Evolutionary conservation across 2,113 vertebrate species (phyloP).

Genomic region (Crotalus viridis): DNA sequence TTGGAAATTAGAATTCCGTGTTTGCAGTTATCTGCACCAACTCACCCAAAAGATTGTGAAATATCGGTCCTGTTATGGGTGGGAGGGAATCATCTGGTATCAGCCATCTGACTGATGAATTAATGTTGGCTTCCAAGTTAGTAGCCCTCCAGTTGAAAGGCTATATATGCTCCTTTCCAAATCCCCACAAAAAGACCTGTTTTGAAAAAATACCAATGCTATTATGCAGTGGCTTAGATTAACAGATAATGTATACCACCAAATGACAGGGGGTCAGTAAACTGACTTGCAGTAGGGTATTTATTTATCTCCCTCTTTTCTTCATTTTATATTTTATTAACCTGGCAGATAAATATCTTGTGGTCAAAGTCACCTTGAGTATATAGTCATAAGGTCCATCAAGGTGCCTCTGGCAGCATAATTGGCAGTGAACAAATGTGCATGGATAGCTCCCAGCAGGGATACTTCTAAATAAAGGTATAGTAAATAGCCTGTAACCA

Average conservation of each 20-base stretch:
- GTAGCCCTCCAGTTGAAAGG: not conserved
- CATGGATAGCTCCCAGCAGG: conserved; percentile 33
- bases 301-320: not conserved
- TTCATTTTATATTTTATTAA: conserved; percentile 35
- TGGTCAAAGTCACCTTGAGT: conserved; percentile 41
- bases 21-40: not conserved
- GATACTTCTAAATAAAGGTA: conserved; percentile 30
- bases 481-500: conserved; percentile 25
- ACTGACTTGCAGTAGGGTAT: conserved; percentile 6
- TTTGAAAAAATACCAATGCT: not conserved
- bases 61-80: not conserved
- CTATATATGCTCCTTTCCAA: not conserved
- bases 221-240: not conserved
- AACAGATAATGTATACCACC: conserved; percentile 16
- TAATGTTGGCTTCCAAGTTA: not conserved
- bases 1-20: not conserved
- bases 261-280: conserved; percentile 5
- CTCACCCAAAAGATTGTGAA: not conserved
- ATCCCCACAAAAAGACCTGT: not conserved
- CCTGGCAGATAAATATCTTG: not conserved
- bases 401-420: conserved; percentile 37
- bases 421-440: conserved; percentile 37
- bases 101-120: not conserved
- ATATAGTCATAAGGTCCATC: conserved; percentile 39
- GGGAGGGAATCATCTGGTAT: not conserved